Evolutionary conservation across 2,797 vertebrate genomes (phyloP).

Genomic region (Phrynocephalus vlangalii): DNA sequence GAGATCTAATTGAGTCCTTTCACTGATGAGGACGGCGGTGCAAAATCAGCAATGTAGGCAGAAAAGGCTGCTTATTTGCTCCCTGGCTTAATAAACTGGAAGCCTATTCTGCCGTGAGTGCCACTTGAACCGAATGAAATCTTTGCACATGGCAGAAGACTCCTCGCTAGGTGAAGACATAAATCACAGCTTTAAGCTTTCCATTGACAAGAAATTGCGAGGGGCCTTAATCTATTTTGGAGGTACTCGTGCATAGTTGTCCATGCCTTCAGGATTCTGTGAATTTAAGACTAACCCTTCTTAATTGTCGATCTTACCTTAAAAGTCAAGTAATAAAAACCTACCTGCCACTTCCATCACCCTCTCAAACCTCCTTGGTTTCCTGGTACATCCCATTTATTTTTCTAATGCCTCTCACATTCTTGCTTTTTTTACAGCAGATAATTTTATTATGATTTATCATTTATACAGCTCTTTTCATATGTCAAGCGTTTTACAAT

Average conservation of each 20-base stretch:
- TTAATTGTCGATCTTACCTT: background rate
- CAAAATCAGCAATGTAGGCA: conserved; percentile 10
- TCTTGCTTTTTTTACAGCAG: background rate
- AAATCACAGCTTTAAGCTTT: background rate
- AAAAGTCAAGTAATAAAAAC: background rate
- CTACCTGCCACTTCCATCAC: background rate
- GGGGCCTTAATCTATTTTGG: background rate
- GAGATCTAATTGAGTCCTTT: conserved; percentile 31
- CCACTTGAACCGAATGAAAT: conserved; percentile 7
- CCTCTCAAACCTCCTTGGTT: background rate
- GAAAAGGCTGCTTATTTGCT: conserved; percentile 1
- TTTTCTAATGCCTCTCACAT: background rate
- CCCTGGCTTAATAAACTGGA: conserved; percentile 17
- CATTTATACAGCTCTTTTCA: background rate
- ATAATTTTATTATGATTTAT: conserved; percentile 12
- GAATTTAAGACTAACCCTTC: background rate
- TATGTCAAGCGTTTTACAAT: background rate
- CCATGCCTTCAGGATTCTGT: background rate
- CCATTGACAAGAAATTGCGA: background rate
- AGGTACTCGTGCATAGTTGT: background rate
- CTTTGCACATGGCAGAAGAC: conserved; percentile 4
- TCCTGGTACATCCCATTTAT: background rate
- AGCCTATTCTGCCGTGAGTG: background rate
- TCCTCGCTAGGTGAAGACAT: background rate
- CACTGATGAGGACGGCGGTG: conserved; percentile 28